These are phyloP conservation scores for Ageneiosus marmoratus DNA, from an alignment of 2,113 vertebrate species.

Conservation along the genomic window DNA sequence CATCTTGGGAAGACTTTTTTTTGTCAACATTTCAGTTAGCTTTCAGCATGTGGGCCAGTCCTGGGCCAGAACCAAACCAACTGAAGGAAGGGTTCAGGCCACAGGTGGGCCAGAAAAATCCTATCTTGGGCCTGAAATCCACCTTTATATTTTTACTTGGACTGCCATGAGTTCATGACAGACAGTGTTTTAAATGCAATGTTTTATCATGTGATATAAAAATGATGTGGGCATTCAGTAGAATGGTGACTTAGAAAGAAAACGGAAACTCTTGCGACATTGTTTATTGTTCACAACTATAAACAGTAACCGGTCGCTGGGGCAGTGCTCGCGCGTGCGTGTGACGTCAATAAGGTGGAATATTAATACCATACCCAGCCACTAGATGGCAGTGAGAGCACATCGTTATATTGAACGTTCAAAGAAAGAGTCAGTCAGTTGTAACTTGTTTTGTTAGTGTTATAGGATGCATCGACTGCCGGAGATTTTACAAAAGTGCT, in stretches of 20 bases:
- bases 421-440: background rate
- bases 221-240: background rate
- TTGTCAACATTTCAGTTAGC: too few species aligned
- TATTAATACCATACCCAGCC: background rate
- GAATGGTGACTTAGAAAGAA: background rate
- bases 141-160: background rate
- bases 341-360: background rate
- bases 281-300: background rate
- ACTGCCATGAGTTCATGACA: background rate
- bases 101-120: too few species aligned
- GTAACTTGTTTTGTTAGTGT: background rate
- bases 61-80: too few species aligned
- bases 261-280: background rate
- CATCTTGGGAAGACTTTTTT: too few species aligned
- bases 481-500: background rate
- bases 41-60: too few species aligned
- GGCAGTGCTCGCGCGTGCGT: background rate
- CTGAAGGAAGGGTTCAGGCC: too few species aligned
- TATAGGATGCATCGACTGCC: background rate
- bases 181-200: background rate
- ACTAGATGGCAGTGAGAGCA: background rate
- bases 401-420: background rate
- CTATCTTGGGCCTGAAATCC: background rate
- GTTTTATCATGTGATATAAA: background rate
- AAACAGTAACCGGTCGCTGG: background rate